Conservation (phyloP, 1,140 invertebrate species). For the Drosophila littoralis region DNA sequence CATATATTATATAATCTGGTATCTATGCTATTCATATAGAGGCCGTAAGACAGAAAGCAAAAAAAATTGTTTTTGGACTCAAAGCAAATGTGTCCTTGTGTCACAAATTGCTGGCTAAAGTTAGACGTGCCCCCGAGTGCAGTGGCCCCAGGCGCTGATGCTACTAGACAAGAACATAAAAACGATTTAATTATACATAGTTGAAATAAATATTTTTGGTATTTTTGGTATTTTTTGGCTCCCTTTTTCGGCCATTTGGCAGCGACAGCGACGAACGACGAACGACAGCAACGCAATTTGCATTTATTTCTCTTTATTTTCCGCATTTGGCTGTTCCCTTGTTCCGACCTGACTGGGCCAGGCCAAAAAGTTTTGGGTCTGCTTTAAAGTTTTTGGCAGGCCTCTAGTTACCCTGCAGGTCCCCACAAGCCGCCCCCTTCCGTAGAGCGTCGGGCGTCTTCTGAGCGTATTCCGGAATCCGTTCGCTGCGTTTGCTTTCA, state of each 20-base stretch:
- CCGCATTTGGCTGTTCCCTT: conserved; percentile 24
- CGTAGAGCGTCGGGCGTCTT: conserved; percentile 7
- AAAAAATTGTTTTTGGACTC: background rate
- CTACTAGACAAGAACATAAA: conserved; percentile 18
- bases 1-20: conserved; percentile 15
- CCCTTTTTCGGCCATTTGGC: conserved; percentile 68
- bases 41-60: background rate
- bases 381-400: conserved; percentile 48
- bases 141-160: conserved; percentile 22
- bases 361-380: conserved; percentile 63
- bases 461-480: conserved; percentile 27
- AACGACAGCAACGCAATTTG: conserved; percentile 65
- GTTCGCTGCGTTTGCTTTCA: conserved; percentile 73
- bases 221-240: conserved; percentile 52
- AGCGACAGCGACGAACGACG: conserved; percentile 28
- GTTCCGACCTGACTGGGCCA: conserved; percentile 19
- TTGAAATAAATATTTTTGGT: conserved; percentile 53
- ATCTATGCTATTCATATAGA: background rate
- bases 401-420: conserved; percentile 18
- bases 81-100: conserved; percentile 38
- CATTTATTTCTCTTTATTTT: conserved; percentile 41
- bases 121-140: conserved; percentile 27
- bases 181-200: conserved; percentile 54
- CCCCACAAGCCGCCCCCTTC: background rate
- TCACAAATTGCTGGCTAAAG: conserved; percentile 24